A percentile compares a stretch with the other conserved stretches of the same genome.
Conservation (phyloP, 2,888 invertebrate species). For the Geotrupes spiniger region DNA sequence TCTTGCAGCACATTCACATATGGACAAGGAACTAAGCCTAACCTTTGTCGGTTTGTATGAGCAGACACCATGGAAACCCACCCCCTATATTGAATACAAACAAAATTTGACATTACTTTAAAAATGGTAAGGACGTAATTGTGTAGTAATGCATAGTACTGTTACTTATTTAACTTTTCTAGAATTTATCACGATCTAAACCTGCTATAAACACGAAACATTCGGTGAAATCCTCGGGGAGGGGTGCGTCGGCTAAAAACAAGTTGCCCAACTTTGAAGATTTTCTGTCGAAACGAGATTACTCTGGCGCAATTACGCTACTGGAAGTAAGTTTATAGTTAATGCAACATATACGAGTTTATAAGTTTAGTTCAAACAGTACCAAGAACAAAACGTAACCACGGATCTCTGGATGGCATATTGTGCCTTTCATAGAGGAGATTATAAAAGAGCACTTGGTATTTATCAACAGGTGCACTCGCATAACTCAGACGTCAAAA, state of each 20-base stretch:
- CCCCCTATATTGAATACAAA: no score
- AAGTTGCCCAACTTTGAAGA: constrained; percentile 82
- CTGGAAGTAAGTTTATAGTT: constrained; percentile 67
- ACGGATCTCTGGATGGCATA: constrained; percentile 88
- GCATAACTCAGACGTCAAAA: constrained; percentile 55
- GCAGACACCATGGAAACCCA: no score
- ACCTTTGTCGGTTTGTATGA: no score
- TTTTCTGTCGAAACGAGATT: constrained; percentile 85
- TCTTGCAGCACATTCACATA: no score
- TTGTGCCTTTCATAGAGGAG: constrained; percentile 93
- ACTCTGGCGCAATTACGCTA: constrained; percentile 89
- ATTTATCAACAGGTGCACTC: constrained; percentile 62
- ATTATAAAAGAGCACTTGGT: constrained; percentile 79
- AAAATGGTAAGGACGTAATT: not conserved
- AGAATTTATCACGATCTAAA: constrained; percentile 82
- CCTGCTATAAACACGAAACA: constrained; percentile 60
- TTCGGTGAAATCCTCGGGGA: constrained; percentile 31
- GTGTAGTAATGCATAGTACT: not conserved
- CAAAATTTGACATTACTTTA: not conserved
- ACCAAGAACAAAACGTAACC: constrained; percentile 53
- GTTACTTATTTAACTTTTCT: no score
- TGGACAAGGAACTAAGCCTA: no score
- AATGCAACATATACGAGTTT: not conserved
- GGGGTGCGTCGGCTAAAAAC: constrained; percentile 42
- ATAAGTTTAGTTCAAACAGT: constrained; percentile 56